Evolutionary conservation across 2,888 invertebrate species (phyloP).

Genomic region (Thelaira solivaga): DNA sequence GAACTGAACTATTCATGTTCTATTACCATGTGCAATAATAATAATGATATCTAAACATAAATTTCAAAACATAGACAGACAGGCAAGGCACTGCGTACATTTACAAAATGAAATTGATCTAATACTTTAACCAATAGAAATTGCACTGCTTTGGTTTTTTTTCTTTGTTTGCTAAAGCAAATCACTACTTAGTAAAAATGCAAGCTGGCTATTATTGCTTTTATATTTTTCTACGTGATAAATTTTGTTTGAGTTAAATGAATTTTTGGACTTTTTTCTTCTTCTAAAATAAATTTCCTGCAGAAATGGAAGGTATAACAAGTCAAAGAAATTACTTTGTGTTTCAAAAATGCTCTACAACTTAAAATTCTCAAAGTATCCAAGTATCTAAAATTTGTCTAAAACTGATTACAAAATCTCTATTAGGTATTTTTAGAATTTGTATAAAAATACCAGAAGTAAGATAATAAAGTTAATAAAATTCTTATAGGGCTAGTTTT

Average conservation of each 20-base stretch:
- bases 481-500: too few relatives aligned
- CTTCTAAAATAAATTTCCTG: background rate
- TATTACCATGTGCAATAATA: constrained; percentile 23
- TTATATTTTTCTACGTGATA: constrained; percentile 11
- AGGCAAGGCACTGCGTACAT: constrained; percentile 24
- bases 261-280: background rate
- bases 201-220: background rate
- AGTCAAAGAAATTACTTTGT: too few relatives aligned
- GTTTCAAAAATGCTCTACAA: too few relatives aligned
- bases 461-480: too few relatives aligned
- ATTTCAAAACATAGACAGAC: constrained; percentile 33
- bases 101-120: constrained; percentile 51
- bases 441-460: too few relatives aligned
- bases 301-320: constrained; percentile 28
- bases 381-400: too few relatives aligned
- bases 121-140: too few relatives aligned
- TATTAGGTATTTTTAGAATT: too few relatives aligned
- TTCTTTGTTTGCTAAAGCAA: background rate
- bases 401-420: too few relatives aligned
- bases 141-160: background rate
- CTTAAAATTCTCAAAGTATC: too few relatives aligned
- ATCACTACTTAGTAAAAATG: background rate
- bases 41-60: constrained; percentile 31
- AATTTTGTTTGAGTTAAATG: constrained; percentile 24
- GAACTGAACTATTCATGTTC: constrained; percentile 13